Evolutionary conservation across 2,113 vertebrate genomes (phyloP).

Genomic region (Hippolais icterina): DNA sequence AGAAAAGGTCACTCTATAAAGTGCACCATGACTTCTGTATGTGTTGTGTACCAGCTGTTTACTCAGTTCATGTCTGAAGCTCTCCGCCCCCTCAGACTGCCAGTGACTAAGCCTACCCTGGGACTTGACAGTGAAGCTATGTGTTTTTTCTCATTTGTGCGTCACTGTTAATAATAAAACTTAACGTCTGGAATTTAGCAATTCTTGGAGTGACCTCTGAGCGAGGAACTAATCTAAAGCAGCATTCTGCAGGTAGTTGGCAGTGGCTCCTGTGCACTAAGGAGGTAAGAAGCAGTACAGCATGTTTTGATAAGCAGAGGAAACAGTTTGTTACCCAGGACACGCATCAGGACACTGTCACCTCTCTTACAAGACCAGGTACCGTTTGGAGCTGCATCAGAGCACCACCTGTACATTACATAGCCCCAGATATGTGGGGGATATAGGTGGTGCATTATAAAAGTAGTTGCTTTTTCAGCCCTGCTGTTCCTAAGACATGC

Average conservation of each 20-base stretch:
- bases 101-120: neutral
- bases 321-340: neutral
- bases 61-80: neutral
- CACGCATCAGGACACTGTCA: accelerated
- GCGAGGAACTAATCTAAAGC: neutral
- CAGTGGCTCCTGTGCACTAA: neutral
- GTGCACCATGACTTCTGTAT: neutral
- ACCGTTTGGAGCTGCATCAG: neutral
- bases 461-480: neutral
- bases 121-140: neutral
- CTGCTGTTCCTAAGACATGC: neutral
- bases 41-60: neutral
- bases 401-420: neutral
- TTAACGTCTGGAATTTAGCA: neutral
- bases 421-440: neutral
- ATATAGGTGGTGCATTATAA: neutral
- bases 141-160: neutral
- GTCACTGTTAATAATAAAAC: neutral
- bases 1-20: neutral
- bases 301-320: neutral
- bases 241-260: neutral
- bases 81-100: neutral
- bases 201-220: neutral
- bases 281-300: neutral
- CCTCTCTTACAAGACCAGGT: neutral